Percentiles rank a stretch among this genome's conserved stretches.
Conservation (phyloP, 2,888 invertebrate species). For the Pheosia gnoma region DNA sequence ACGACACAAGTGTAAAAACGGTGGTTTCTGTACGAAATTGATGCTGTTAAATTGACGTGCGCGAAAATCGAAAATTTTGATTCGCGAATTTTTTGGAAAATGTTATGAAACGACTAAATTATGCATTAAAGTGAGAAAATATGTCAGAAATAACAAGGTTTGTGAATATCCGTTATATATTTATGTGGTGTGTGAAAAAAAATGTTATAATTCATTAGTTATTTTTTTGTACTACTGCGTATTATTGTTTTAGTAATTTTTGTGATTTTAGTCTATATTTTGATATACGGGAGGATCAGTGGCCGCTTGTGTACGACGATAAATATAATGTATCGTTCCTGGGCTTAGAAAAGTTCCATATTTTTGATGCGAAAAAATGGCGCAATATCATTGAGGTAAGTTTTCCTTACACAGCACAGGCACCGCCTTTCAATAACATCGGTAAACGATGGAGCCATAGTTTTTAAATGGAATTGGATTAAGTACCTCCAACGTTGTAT, state of each 20-base stretch:
- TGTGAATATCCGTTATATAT: conserved; percentile 10
- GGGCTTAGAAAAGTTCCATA: conserved; percentile 93
- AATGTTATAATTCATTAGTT: neutral
- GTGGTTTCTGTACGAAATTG: conserved; percentile 13
- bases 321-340: conserved; percentile 92
- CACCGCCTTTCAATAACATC: too few species aligned
- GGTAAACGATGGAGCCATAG: too few species aligned
- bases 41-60: conserved; percentile 32
- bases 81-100: conserved; percentile 17
- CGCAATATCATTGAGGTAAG: conserved; percentile 88
- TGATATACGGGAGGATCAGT: conserved; percentile 83
- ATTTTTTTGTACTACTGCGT: neutral
- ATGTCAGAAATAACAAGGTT: conserved; percentile 46
- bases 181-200: neutral
- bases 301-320: conserved; percentile 91
- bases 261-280: conserved; percentile 72
- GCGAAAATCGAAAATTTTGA: conserved; percentile 44
- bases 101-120: conserved; percentile 8
- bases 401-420: neutral
- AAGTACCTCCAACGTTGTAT: too few species aligned
- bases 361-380: conserved; percentile 96
- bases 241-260: conserved; percentile 4
- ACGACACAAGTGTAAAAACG: too few species aligned
- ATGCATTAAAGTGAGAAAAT: conserved; percentile 10
- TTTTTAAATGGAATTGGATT: too few species aligned